Evolutionary conservation across 1,140 invertebrate genomes (phyloP).

Genomic region (Ctenoplectra terminalis): DNA sequence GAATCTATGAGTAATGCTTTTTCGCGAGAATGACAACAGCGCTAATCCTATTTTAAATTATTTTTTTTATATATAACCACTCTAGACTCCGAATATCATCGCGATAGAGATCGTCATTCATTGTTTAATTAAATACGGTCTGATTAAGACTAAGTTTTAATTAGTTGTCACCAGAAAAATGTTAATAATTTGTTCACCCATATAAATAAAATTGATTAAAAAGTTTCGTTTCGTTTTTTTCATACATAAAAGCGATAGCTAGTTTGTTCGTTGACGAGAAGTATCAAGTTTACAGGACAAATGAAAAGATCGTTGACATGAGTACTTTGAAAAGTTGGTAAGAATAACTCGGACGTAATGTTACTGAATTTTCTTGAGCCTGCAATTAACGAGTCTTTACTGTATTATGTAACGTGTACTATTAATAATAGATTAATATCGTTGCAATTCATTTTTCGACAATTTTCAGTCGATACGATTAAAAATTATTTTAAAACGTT

Average conservation of each 20-base stretch:
- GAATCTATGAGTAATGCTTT: background rate
- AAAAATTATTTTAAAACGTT: background rate
- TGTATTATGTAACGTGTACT: background rate
- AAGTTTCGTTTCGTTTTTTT: no score
- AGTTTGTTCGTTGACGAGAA: no score
- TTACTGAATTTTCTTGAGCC: background rate
- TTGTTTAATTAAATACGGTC: background rate
- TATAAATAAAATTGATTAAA: no score
- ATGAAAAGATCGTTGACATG: no score
- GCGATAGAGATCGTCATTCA: background rate
- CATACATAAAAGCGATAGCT: no score
- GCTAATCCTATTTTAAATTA: background rate
- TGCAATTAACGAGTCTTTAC: slow-evolving; percentile 3
- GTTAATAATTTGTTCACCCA: background rate
- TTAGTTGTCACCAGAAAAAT: background rate
- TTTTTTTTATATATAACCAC: background rate
- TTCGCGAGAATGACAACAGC: background rate
- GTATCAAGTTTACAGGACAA: no score
- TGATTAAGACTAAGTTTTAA: background rate
- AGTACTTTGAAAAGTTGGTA: no score
- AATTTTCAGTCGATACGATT: background rate
- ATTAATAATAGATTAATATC: background rate
- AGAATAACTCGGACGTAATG: no score
- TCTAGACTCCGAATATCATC: background rate
- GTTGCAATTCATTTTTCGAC: background rate